Conservation (phyloP, 1,140 invertebrate species). For the Meloidogyne hapla region DNA sequence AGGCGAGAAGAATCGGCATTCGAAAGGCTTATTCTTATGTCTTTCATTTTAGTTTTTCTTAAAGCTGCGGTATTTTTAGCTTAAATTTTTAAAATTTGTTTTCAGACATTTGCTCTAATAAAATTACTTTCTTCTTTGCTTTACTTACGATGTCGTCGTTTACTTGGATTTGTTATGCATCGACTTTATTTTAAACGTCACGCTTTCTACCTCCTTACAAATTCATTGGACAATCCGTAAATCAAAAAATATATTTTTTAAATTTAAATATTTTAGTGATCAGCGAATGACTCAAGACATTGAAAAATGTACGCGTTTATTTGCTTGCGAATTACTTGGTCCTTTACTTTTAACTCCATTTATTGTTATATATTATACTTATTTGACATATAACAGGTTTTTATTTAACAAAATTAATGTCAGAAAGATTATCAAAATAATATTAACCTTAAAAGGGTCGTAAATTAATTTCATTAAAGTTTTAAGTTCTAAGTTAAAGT, state of each 20-base stretch:
- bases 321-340: conserved; percentile 65
- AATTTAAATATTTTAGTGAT: conserved; percentile 57
- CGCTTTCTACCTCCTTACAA: conserved; percentile 53
- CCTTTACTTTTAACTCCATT: conserved; percentile 67
- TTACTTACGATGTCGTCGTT: conserved; percentile 45
- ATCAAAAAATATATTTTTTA: neutral
- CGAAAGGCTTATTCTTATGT: conserved; percentile 41
- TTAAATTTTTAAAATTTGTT: neutral
- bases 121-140: conserved; percentile 49
- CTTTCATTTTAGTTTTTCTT: conserved; percentile 38
- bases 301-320: conserved; percentile 64
- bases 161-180: conserved; percentile 51
- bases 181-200: conserved; percentile 62
- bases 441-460: no score
- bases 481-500: no score
- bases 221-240: conserved; percentile 56
- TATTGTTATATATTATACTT: conserved; percentile 66
- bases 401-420: no score
- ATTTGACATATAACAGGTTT: conserved; percentile 57
- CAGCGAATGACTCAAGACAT: conserved; percentile 68
- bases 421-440: no score
- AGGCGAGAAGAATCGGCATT: conserved; percentile 44
- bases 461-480: no score
- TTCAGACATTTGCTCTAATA: conserved; percentile 46
- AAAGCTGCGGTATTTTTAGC: conserved; percentile 45